Base-by-base conservation (phyloP, 2,797 vertebrate species). In the Sebastes cheni region DNA sequence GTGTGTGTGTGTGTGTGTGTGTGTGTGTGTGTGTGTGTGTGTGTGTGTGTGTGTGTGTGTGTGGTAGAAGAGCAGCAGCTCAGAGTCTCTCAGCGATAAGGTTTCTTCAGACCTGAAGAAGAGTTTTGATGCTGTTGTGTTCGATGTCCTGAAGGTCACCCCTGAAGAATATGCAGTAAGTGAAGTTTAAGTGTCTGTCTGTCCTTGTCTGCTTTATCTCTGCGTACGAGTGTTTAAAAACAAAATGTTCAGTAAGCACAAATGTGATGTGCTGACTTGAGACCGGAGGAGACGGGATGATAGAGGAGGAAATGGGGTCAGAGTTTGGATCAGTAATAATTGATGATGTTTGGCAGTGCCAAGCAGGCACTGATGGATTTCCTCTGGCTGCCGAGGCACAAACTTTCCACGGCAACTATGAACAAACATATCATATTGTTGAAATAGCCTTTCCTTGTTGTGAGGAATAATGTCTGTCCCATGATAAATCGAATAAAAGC, bases 101-200 rank as follows among this genome's bases (percentile, higher is more conserved):
- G 97, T 95, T 73, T 98, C 98, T 25, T 94, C 95, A 23, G 98
- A 99, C 86, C 91, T 99, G 91, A 99, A 98, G 96, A 99, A 99
- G 93, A 99, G 99, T 92, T 99, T 99, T 86, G 99, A 99, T 89
- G 99, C 99, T 1, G 98, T 99, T 77, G 99, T 99, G 13, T 99
- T 99, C 74, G 98, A 99, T 72, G 96, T 99, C 86, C 95, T 99
- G 54, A 99, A 98, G 95, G 99, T 99, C 85, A 99, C 98, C 5
- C 99, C 99, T 8, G 99, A 99, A 91, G 98, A 99, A 94, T 99
- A 99, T 97, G 99, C 99, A 76, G 99, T 99, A 96, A 98, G 98
- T 92, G 2, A 46, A 34, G 46, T 12, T 20, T 10, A 20, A 20
- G n/a, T 56, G 32, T 14, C 5, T 11, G 1, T 54, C 16, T 34